phyloP scores from a whole-genome alignment of 2,113 vertebrate genomes.

The Lontra canadensis region DNA sequence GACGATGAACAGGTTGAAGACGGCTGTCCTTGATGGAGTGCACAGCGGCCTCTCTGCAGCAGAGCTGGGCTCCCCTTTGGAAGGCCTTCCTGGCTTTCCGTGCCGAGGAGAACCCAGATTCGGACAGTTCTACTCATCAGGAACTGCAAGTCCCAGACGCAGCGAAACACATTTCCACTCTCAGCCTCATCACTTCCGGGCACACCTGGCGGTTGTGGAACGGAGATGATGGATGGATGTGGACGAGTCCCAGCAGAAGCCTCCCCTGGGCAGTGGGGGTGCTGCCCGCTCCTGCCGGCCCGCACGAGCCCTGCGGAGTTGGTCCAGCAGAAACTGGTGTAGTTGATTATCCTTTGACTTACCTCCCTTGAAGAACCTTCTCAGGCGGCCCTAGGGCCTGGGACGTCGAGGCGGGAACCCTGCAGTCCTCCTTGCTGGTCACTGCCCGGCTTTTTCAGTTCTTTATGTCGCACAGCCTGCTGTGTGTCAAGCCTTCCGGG shows the following conservation, averaged over 20 bases:
- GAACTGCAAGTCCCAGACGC: background rate
- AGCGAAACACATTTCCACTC: background rate
- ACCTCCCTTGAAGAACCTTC: background rate
- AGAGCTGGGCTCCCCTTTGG: background rate
- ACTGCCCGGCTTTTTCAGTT: too few relatives aligned
- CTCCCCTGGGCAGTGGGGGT: background rate
- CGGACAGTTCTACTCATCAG: background rate
- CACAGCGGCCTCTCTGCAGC: background rate
- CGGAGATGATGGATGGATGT: background rate
- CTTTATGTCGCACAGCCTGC: background rate
- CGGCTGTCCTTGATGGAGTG: too few relatives aligned
- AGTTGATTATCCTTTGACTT: background rate
- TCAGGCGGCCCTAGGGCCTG: background rate
- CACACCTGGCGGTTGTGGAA: background rate
- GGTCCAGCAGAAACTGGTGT: background rate
- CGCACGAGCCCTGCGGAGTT: fast-evolving
- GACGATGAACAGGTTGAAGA: background rate
- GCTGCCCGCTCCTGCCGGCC: fast-evolving
- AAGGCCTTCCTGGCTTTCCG: background rate
- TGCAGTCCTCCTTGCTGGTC: background rate
- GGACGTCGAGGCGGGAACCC: fast-evolving
- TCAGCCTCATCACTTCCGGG: background rate
- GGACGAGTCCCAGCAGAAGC: background rate
- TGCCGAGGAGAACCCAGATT: too few relatives aligned
- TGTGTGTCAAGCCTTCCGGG: too few relatives aligned